These are phyloP conservation scores for Telenomus remus DNA, from an alignment of 1,140 invertebrate genomes.

Conservation along the genomic window DNA sequence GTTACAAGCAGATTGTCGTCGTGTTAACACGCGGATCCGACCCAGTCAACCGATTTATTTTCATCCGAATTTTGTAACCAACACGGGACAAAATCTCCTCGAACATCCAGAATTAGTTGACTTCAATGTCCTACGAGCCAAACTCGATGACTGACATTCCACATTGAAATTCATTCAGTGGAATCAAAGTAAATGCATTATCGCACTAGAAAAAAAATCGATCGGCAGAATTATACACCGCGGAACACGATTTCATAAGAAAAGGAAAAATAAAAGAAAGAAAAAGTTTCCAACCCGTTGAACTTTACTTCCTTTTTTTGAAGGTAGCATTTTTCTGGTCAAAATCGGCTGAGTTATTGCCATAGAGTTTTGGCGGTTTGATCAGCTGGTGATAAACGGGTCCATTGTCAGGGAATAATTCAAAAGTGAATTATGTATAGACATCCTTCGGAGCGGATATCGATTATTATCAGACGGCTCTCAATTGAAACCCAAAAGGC, in stretches of 20 bases:
- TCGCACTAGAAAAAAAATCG: too few relatives aligned
- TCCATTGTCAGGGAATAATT: slow-evolving; percentile 29
- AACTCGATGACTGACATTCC: too few relatives aligned
- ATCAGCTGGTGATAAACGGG: slow-evolving; percentile 28
- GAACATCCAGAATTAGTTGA: too few relatives aligned
- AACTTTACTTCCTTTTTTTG: background rate
- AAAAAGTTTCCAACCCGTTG: background rate
- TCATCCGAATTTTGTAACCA: too few relatives aligned
- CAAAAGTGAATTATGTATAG: slow-evolving; percentile 37
- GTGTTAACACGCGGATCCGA: slow-evolving; percentile 14
- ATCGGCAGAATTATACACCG: too few relatives aligned
- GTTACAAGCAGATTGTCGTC: slow-evolving; percentile 10
- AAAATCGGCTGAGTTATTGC: slow-evolving; percentile 12
- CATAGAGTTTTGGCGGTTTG: slow-evolving; percentile 11
- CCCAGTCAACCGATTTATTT: background rate
- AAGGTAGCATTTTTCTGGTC: background rate
- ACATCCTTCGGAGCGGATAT: slow-evolving; percentile 14
- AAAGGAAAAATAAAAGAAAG: slow-evolving; percentile 3
- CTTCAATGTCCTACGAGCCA: too few relatives aligned
- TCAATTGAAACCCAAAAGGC: slow-evolving; percentile 22
- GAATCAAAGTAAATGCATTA: too few relatives aligned
- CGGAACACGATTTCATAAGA: background rate
- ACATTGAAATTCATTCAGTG: too few relatives aligned
- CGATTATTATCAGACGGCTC: slow-evolving; percentile 27
- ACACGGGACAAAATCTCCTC: too few relatives aligned